Conservation (phyloP, 2,797 vertebrate species). For the Propithecus perrieri region DNA sequence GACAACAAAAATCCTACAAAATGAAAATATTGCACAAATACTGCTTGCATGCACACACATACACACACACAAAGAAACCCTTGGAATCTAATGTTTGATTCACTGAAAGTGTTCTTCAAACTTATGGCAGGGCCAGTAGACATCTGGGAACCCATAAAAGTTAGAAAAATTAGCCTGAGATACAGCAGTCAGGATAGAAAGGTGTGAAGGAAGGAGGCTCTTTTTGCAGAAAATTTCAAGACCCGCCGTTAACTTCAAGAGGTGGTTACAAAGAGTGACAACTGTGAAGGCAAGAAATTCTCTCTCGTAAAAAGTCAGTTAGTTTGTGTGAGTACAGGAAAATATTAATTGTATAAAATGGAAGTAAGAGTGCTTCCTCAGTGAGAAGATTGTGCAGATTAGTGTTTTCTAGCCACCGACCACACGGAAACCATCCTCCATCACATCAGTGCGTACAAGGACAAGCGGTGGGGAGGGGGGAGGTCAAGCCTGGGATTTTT, state of each 20-base stretch:
- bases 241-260: slow-evolving; percentile 14
- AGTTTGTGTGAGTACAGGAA: background rate
- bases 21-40: background rate
- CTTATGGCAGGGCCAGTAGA: background rate
- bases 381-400: background rate
- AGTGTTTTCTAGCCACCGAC: background rate
- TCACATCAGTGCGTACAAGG: background rate
- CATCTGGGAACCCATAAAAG: slow-evolving; percentile 19
- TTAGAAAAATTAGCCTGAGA: background rate
- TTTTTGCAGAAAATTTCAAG: background rate
- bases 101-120: background rate
- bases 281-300: background rate
- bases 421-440: background rate
- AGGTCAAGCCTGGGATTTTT: background rate
- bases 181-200: background rate
- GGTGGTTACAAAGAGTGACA: background rate
- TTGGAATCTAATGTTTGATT: background rate
- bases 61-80: background rate
- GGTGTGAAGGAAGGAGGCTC: background rate
- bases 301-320: background rate
- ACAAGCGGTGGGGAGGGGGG: background rate
- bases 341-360: background rate
- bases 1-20: background rate
- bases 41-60: no score
- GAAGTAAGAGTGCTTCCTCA: background rate